Base-by-base conservation (phyloP, 2,888 invertebrate species). In the Stenichneumon culpator region DNA sequence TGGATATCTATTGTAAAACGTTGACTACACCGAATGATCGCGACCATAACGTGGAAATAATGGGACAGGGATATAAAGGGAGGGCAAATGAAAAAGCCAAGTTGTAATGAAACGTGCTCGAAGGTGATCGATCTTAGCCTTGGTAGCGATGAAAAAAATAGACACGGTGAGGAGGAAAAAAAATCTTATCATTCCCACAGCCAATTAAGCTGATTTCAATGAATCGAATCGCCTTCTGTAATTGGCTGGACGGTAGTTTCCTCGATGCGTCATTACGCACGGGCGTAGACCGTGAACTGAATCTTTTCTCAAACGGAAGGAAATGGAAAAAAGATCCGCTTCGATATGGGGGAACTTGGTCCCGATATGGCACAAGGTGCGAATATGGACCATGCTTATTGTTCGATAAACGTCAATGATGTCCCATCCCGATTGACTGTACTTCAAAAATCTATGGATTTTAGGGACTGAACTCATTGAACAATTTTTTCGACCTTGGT, bases 161-260 rank as follows among this genome's bases (percentile, higher is more conserved):
- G 79, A 65, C 25, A 72, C 3, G n/a, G 60, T 22, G 28, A 63
- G 50, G 67, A 32, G 25, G n/a, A 63, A 47, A 19, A 81, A 84
- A 84, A 82, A 79, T 74, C 28, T 22, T 54, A 63, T 82, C 88
- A 89, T 89, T 91, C 86, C 89, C 89, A 89, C 88, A 88, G 88
- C 88, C 92, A 92, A 92, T 92, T 92, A 89, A 86, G 84, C 86
- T 74, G 63, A 79, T 89, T 90, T 84, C 89, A 89, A 88, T 88
- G 89, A 84, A 87, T 83, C 87, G 87, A 86, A 87, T 88, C 88
- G 89, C 90, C 90, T 91, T 91, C 89, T 89, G 89, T 90, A 90
- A 90, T 90, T 85, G 73, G 79, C 70, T 25, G 39, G 52, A 69
- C 73, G 36, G 70, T 75, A 79, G 75, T 82, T 85, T 85, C 82